These are phyloP conservation scores for Gila robusta DNA, from an alignment of 2,797 vertebrate genomes.

Conservation along the genomic window DNA sequence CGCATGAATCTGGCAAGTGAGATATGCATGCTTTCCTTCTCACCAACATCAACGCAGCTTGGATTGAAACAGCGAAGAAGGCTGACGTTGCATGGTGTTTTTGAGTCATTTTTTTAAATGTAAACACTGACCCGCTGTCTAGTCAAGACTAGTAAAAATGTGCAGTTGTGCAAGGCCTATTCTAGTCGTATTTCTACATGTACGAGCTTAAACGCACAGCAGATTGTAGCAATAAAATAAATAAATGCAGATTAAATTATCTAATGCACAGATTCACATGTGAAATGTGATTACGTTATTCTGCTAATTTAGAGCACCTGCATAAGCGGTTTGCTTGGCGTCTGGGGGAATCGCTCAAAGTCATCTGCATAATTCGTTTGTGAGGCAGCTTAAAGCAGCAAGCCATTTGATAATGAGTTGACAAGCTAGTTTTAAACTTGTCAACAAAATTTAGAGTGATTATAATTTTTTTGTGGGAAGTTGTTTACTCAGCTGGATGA, in stretches of 20 bases:
- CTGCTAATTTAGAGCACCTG: slow-evolving; percentile 43
- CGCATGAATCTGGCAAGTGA: neutral
- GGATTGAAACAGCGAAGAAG: neutral
- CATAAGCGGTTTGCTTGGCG: slow-evolving; percentile 2
- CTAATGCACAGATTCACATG: slow-evolving; percentile 13
- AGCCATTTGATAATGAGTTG: slow-evolving; percentile 42
- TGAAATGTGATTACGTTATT: slow-evolving; percentile 16
- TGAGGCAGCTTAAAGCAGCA: slow-evolving; percentile 39
- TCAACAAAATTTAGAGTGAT: slow-evolving; percentile 33
- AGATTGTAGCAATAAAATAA: slow-evolving; percentile 6
- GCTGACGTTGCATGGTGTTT: neutral
- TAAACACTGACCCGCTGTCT: neutral
- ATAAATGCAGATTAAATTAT: neutral
- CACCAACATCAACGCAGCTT: neutral
- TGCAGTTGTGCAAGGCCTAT: neutral
- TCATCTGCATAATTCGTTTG: slow-evolving; percentile 44
- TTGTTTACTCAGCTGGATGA: slow-evolving; percentile 45
- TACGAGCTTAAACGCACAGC: neutral
- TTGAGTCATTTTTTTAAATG: neutral
- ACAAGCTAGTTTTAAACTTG: slow-evolving; percentile 45
- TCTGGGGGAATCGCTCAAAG: slow-evolving; percentile 11
- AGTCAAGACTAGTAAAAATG: neutral
- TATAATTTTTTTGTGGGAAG: neutral
- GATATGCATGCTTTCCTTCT: neutral
- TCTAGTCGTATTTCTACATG: neutral